Conservation (phyloP, 2,888 invertebrate species). For the Tenthredo amoena region DNA sequence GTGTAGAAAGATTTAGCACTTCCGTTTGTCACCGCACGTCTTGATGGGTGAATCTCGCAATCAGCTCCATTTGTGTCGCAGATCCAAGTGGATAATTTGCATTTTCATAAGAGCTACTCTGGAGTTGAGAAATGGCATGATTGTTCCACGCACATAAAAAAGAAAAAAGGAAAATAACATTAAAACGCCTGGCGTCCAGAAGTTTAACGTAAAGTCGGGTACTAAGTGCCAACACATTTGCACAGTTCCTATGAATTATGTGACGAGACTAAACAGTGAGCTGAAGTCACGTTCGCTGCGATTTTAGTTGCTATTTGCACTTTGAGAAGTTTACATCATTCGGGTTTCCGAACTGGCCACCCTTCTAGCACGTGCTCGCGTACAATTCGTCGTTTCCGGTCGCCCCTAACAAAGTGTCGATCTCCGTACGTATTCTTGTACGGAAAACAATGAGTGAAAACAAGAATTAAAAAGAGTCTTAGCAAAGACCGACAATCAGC, state of each 20-base stretch:
- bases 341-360: conserved; percentile 8
- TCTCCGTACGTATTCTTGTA: conserved; percentile 2
- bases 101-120: conserved; percentile 27
- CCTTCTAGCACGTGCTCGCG: conserved; percentile 12
- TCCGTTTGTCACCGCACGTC: conserved; percentile 45
- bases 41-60: conserved; percentile 37
- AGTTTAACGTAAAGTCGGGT: background rate
- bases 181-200: background rate
- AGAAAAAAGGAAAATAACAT: background rate
- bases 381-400: conserved; percentile 37
- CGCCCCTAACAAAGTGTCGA: background rate
- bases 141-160: background rate
- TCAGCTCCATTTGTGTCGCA: conserved; percentile 19
- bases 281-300: conserved; percentile 34
- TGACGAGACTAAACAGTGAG: conserved; percentile 12
- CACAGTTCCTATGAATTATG: conserved; percentile 17
- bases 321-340: background rate
- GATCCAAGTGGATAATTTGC: conserved; percentile 24
- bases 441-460: conserved; percentile 6
- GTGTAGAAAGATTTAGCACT: conserved; percentile 48
- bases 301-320: conserved; percentile 20
- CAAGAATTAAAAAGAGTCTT: background rate
- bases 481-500: background rate
- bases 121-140: conserved; percentile 4
- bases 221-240: conserved; percentile 30